Percentiles rank a stretch among this genome's conserved stretches.
Conservation (phyloP, 2,113 vertebrate species). For the Uropsilus gracilis region DNA sequence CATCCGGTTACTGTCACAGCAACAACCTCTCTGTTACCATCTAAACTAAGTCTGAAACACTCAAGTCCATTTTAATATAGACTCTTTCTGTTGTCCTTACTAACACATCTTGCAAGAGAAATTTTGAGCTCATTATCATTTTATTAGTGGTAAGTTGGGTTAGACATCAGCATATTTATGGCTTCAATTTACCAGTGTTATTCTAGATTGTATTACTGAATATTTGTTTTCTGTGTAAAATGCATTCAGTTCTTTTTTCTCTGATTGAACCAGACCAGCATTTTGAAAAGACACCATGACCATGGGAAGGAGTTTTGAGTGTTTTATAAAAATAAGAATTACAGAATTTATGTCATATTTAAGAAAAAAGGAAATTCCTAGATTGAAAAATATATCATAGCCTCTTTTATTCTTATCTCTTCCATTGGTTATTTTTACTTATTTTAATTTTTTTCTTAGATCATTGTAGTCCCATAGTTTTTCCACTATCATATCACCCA, state of each 20-base stretch:
- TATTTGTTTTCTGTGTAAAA: slow-evolving; percentile 30
- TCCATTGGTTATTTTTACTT: background rate
- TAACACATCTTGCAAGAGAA: slow-evolving; percentile 1
- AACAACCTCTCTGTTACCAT: background rate
- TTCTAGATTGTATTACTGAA: background rate
- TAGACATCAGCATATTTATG: background rate
- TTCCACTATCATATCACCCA: too few relatives aligned
- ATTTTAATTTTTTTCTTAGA: too few relatives aligned
- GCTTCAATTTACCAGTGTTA: background rate
- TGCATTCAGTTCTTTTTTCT: background rate
- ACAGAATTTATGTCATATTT: background rate
- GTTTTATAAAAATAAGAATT: background rate
- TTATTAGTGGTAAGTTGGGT: background rate
- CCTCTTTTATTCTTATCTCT: background rate
- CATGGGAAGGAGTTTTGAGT: background rate
- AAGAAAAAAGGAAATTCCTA: background rate
- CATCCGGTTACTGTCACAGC: background rate
- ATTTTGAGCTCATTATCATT: background rate
- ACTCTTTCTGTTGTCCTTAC: background rate
- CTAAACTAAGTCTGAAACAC: background rate
- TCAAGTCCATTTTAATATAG: background rate
- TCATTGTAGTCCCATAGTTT: too few relatives aligned
- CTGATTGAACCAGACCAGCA: background rate
- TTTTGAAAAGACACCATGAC: slow-evolving; percentile 7
- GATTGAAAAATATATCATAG: background rate